Evolutionary conservation across 1,140 invertebrate species (phyloP).

Genomic region (Macrocentrus cingulum): DNA sequence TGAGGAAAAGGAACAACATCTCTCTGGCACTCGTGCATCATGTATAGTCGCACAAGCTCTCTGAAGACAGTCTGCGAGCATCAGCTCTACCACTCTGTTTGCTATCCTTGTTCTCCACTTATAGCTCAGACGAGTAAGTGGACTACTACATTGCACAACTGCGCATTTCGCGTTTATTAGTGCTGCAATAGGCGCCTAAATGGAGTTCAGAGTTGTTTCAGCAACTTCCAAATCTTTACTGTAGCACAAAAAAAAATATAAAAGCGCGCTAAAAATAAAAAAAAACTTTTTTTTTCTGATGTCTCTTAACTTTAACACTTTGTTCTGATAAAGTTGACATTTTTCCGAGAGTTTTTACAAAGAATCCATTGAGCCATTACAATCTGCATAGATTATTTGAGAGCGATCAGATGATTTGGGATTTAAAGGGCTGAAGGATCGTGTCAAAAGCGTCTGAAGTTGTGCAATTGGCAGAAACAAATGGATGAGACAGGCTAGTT

Average conservation of each 20-base stretch:
- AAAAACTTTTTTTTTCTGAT: too few species aligned
- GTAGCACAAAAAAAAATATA: too few species aligned
- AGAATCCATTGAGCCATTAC: too few species aligned
- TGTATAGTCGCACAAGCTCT: neutral
- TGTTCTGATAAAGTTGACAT: too few species aligned
- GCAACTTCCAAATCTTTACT: too few species aligned
- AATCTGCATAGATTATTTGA: too few species aligned
- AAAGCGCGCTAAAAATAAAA: too few species aligned
- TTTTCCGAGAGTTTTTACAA: neutral
- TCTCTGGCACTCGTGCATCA: neutral
- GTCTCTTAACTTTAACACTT: too few species aligned
- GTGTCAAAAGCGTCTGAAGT: neutral
- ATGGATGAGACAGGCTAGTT: constrained; percentile 16
- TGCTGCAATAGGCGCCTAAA: too few species aligned
- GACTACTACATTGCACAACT: neutral
- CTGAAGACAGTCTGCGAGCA: neutral
- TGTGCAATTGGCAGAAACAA: neutral
- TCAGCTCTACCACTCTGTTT: neutral
- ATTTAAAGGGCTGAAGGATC: neutral
- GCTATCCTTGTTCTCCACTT: neutral
- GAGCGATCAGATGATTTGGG: too few species aligned
- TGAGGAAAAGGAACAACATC: neutral
- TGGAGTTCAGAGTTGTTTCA: too few species aligned
- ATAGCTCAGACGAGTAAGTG: neutral
- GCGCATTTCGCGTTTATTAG: too few species aligned